phyloP scores from a whole-genome alignment of 2,888 invertebrate genomes.

The Drepana falcataria region DNA sequence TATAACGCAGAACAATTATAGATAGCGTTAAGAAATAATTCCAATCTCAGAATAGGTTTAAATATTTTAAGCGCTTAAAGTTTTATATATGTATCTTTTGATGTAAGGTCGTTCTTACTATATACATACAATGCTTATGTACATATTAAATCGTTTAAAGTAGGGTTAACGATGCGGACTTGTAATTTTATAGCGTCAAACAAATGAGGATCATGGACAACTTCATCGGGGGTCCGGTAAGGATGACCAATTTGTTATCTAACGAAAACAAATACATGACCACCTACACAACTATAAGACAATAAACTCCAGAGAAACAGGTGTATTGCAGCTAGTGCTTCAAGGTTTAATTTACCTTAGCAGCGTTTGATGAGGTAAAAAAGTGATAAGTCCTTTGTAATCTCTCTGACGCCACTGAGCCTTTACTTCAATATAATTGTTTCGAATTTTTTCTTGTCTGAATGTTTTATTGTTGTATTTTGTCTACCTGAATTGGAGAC shows the following conservation, averaged over 20 bases:
- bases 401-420: constrained; percentile 72
- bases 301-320: constrained; percentile 15
- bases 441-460: constrained; percentile 58
- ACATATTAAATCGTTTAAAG: no score
- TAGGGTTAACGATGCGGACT: background rate
- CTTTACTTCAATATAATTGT: constrained; percentile 71
- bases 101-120: no score
- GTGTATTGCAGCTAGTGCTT: constrained; percentile 30
- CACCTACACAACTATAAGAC: constrained; percentile 47
- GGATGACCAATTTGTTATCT: constrained; percentile 66
- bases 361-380: constrained; percentile 37
- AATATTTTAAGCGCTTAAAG: background rate
- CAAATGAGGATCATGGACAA: constrained; percentile 14
- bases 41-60: constrained; percentile 1
- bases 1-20: constrained; percentile 6
- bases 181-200: background rate
- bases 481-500: constrained; percentile 73
- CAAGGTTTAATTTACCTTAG: constrained; percentile 15
- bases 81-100: no score
- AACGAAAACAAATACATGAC: constrained; percentile 66
- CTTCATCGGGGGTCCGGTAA: constrained; percentile 57
- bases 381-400: constrained; percentile 74
- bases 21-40: constrained; percentile 4
- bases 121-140: no score
- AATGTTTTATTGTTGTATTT: constrained; percentile 67